These are phyloP conservation scores for Colostygia pectinataria DNA, from an alignment of 2,888 invertebrate genomes.

Conservation along the genomic window DNA sequence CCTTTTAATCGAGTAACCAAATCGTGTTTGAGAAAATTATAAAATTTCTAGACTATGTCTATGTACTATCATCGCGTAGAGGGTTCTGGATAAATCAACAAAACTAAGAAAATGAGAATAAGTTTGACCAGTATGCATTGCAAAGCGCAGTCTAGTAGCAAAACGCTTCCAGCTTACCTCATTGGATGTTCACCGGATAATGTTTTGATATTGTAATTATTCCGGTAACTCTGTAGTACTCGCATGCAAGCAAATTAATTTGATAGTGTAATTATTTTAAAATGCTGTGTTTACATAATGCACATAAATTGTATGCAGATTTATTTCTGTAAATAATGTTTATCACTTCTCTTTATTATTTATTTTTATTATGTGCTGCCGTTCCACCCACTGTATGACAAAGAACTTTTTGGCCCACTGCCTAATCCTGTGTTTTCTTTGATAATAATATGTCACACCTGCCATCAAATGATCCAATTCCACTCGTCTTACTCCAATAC, in stretches of 20 bases:
- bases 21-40: too few species aligned
- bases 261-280: conserved; percentile 25
- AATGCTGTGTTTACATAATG: conserved; percentile 14
- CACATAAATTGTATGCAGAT: conserved; percentile 19
- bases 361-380: too few species aligned
- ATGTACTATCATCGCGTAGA: too few species aligned
- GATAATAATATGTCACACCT: background rate
- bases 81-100: too few species aligned
- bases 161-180: conserved; percentile 4
- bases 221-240: conserved; percentile 15
- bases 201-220: conserved; percentile 26
- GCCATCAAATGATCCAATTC: conserved; percentile 15
- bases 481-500: background rate
- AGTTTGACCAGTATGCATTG: too few species aligned
- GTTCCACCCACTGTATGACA: too few species aligned
- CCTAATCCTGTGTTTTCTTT: background rate
- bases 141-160: conserved; percentile 1
- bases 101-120: too few species aligned
- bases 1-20: too few species aligned
- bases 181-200: conserved; percentile 22
- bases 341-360: too few species aligned
- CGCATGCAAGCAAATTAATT: conserved; percentile 24
- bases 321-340: background rate
- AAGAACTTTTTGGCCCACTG: too few species aligned
- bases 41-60: too few species aligned